These are phyloP conservation scores for Cheilosia urbana DNA, from an alignment of 2,888 invertebrate genomes.

Conservation along the genomic window DNA sequence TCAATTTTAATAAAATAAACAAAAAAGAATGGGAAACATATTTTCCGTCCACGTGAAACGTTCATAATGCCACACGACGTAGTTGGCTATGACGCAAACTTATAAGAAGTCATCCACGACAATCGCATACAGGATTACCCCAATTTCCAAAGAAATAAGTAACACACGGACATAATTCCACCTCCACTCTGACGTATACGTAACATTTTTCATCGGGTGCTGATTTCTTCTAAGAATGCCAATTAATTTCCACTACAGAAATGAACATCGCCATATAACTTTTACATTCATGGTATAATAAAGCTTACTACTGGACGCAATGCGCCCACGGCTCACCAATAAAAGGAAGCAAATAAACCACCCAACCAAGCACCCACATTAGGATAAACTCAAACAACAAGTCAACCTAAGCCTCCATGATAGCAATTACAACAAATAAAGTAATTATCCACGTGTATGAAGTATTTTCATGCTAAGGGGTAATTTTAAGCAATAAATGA, in stretches of 20 bases:
- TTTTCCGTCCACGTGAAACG: no score
- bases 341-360: background rate
- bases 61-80: no score
- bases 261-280: constrained; percentile 39
- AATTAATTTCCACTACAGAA: constrained; percentile 37
- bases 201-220: constrained; percentile 12
- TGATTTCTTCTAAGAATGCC: constrained; percentile 2
- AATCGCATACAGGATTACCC: background rate
- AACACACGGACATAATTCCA: background rate
- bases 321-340: background rate
- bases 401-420: constrained; percentile 26
- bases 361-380: background rate
- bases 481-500: constrained; percentile 54
- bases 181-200: constrained; percentile 37
- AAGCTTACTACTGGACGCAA: constrained; percentile 12
- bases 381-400: constrained; percentile 34
- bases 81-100: no score
- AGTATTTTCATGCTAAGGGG: constrained; percentile 45
- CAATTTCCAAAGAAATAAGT: constrained; percentile 21
- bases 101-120: no score
- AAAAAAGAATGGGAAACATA: no score
- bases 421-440: constrained; percentile 58
- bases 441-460: constrained; percentile 64
- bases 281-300: constrained; percentile 47
- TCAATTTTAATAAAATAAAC: no score